phyloP scores from a whole-genome alignment of 2,797 vertebrate genomes.

The Potorous gilbertii region DNA sequence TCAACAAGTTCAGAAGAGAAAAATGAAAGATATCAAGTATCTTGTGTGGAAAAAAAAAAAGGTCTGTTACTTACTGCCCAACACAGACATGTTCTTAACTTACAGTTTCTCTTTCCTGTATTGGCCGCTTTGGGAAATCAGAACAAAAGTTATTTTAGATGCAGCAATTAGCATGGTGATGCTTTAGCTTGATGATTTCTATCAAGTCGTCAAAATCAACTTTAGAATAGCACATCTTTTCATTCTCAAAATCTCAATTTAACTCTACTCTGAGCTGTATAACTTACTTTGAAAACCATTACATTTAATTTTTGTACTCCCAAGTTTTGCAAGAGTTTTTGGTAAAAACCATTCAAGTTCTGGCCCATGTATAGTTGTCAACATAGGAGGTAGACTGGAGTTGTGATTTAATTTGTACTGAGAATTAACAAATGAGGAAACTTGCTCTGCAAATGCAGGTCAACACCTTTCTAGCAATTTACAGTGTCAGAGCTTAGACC shows the following conservation, averaged over 20 bases:
- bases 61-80: not conserved
- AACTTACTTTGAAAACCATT: constrained; percentile 6
- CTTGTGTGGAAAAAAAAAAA: not conserved
- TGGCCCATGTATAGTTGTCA: not conserved
- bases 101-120: not conserved
- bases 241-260: constrained; percentile 34
- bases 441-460: not conserved
- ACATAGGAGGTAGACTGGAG: not conserved
- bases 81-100: not conserved
- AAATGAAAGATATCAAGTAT: not conserved
- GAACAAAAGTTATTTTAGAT: constrained; percentile 38
- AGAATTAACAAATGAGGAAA: not conserved
- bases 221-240: not conserved
- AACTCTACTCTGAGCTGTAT: constrained; percentile 15
- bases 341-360: not conserved
- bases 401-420: not conserved
- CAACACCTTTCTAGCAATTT: not conserved
- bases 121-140: not conserved
- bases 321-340: constrained; percentile 26
- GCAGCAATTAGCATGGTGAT: not conserved
- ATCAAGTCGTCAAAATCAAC: not conserved
- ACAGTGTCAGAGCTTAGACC: not conserved
- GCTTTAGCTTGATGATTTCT: not conserved
- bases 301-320: not conserved
- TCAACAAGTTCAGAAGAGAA: not conserved